Evolutionary conservation across 2,888 invertebrate species (phyloP).

Genomic region (Philaethria dido): DNA sequence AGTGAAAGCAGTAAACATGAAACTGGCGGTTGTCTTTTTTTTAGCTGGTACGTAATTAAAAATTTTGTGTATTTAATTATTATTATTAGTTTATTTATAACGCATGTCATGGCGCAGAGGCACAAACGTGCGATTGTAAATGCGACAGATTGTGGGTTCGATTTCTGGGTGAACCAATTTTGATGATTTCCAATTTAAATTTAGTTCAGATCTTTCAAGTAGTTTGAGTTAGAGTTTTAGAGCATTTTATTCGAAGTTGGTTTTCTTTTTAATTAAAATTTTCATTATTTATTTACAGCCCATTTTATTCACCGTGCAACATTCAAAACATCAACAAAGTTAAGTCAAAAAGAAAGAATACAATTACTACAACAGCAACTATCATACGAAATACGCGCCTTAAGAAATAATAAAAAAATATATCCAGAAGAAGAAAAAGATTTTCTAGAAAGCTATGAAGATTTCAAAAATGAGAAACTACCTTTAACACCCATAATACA

Average conservation of each 20-base stretch:
- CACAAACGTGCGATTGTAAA: too few relatives aligned
- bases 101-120: background rate
- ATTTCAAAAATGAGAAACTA: slow-evolving; percentile 21
- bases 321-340: slow-evolving; percentile 22
- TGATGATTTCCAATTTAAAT: too few relatives aligned
- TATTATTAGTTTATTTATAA: too few relatives aligned
- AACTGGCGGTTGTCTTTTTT: slow-evolving; percentile 7
- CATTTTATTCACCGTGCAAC: slow-evolving; percentile 25
- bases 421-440: slow-evolving; percentile 15
- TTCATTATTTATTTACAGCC: slow-evolving; percentile 28
- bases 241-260: too few relatives aligned
- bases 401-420: background rate
- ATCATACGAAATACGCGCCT: slow-evolving; percentile 28
- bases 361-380: slow-evolving; percentile 35
- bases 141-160: background rate
- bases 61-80: background rate
- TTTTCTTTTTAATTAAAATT: too few relatives aligned
- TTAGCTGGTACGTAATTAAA: slow-evolving; percentile 7
- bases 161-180: too few relatives aligned
- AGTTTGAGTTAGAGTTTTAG: too few relatives aligned
- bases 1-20: slow-evolving; percentile 1
- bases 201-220: too few relatives aligned
- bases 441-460: slow-evolving; percentile 24
- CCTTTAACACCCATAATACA: slow-evolving; percentile 40
- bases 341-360: slow-evolving; percentile 37